Percentiles rank a stretch among this genome's conserved stretches.
These are phyloP conservation scores for Urocitellus parryii DNA, from an alignment of 2,113 vertebrate genomes.

Conservation along the genomic window DNA sequence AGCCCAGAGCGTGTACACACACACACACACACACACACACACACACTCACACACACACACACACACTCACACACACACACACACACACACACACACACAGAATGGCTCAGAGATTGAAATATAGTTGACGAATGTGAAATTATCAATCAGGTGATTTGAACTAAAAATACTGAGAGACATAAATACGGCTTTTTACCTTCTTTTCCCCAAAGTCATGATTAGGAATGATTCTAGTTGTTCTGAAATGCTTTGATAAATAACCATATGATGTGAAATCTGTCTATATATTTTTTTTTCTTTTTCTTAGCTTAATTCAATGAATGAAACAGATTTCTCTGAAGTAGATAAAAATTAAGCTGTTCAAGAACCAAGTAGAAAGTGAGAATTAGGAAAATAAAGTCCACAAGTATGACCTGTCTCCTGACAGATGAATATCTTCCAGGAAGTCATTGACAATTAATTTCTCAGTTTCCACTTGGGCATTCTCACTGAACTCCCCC, in stretches of 20 bases:
- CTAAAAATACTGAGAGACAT: background rate
- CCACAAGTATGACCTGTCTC: background rate
- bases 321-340: conserved; percentile 8
- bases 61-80: too few relatives aligned
- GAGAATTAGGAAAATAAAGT: background rate
- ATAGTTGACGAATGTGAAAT: background rate
- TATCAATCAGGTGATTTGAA: background rate
- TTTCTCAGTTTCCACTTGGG: background rate
- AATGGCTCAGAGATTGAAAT: background rate
- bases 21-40: background rate
- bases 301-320: conserved; percentile 39
- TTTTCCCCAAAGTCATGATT: background rate
- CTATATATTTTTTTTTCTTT: background rate
- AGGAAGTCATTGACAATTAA: background rate
- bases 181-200: background rate
- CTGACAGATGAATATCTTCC: background rate
- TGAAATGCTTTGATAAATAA: conserved; percentile 29
- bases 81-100: background rate
- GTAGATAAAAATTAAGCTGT: background rate
- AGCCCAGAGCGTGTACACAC: background rate
- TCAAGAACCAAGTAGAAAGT: background rate
- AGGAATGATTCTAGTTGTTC: conserved; percentile 1
- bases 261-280: background rate
- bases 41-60: background rate
- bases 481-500: background rate